Evolutionary conservation across 2,797 vertebrate genomes (phyloP).

Genomic region (Sphaeramia orbicularis): DNA sequence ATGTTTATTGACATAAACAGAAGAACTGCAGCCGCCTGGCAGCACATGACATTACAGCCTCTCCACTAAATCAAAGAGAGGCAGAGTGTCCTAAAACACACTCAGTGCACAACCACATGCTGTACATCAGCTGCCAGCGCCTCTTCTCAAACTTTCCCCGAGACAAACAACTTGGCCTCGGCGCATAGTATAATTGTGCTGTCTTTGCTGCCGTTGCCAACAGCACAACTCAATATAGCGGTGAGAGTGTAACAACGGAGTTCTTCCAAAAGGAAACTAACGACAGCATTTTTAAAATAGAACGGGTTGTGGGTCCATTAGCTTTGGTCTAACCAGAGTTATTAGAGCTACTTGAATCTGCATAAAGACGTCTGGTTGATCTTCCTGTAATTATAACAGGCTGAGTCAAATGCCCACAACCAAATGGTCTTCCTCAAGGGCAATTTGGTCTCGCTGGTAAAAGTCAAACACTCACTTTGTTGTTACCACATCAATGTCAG

Average conservation of each 20-base stretch:
- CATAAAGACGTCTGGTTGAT: conserved; percentile 37
- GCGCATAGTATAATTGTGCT: conserved; percentile 42
- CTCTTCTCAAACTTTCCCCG: conserved; percentile 47
- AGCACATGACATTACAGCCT: background rate
- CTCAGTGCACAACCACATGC: conserved; percentile 15
- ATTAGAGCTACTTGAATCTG: conserved; percentile 48
- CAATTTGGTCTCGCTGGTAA: conserved; percentile 56
- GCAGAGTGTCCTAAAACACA: conserved; percentile 28
- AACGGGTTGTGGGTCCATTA: conserved; percentile 45
- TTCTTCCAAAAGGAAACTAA: conserved; percentile 50
- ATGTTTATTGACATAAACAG: background rate
- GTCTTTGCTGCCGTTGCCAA: conserved; percentile 40
- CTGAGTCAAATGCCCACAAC: conserved; percentile 52
- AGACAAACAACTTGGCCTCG: conserved; percentile 55
- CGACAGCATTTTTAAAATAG: conserved; percentile 16
- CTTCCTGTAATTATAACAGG: conserved; percentile 60
- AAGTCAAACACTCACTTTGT: conserved; percentile 64
- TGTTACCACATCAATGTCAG: conserved; percentile 68
- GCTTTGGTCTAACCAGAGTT: conserved; percentile 41
- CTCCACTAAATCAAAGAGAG: conserved; percentile 17
- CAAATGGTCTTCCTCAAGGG: conserved; percentile 66
- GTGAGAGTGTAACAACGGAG: conserved; percentile 46
- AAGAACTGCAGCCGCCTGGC: background rate
- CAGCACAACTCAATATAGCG: conserved; percentile 33
- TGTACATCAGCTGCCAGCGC: conserved; percentile 13